Evolutionary conservation across 2,797 vertebrate species (phyloP).

Genomic region (Myripristis murdjan): DNA sequence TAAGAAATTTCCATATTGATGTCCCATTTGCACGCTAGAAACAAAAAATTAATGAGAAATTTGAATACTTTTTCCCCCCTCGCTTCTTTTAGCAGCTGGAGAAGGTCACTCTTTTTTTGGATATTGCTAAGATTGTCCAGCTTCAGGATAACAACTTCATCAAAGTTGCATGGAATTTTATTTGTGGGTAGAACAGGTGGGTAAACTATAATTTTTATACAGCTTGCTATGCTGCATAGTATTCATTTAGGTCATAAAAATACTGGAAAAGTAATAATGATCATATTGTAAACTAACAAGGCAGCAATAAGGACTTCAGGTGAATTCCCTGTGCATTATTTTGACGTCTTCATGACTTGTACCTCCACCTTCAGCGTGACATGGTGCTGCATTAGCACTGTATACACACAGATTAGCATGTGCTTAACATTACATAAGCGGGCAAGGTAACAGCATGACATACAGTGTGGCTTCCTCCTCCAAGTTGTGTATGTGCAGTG

Average conservation of each 20-base stretch:
- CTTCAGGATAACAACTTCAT: conserved; percentile 1
- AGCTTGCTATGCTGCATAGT: too few relatives aligned
- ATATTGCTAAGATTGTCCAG: background rate
- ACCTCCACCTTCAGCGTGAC: conserved; percentile 12
- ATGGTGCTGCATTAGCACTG: conserved; percentile 33
- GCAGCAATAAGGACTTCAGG: background rate
- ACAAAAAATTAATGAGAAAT: conserved; percentile 17
- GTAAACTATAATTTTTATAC: too few relatives aligned
- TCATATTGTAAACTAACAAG: too few relatives aligned
- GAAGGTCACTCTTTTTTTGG: conserved; percentile 18
- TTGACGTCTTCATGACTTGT: conserved; percentile 1
- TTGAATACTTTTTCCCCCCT: too few relatives aligned
- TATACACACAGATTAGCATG: conserved; percentile 45
- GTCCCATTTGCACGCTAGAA: conserved; percentile 20
- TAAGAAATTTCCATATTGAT: conserved; percentile 18
- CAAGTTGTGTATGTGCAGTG: conserved; percentile 43
- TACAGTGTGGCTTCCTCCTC: conserved; percentile 44
- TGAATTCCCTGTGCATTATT: background rate
- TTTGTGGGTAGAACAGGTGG: too few relatives aligned
- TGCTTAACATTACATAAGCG: conserved; percentile 58
- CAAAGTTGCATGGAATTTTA: background rate
- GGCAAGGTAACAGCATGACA: conserved; percentile 41
- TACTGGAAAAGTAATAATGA: background rate
- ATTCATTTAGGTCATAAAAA: background rate
- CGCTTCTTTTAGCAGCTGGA: conserved; percentile 30